Conservation (phyloP, 1,140 invertebrate species). For the Hylaeus anthracinus region DNA sequence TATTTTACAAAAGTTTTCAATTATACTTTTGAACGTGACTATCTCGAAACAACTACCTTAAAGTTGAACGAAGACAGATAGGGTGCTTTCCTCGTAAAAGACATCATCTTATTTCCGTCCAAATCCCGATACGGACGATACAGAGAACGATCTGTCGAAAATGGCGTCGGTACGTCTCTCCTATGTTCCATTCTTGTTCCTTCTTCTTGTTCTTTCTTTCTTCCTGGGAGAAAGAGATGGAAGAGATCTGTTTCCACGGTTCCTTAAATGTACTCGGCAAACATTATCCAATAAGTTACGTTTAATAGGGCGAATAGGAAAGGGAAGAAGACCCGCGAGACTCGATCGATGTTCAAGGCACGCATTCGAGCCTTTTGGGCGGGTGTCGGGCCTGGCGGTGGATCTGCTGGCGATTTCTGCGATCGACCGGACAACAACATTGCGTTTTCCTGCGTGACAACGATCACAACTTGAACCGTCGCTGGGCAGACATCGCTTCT, state of each 20-base stretch:
- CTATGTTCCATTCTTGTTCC: background rate
- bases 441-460: constrained; percentile 80
- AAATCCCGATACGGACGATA: background rate
- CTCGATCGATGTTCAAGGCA: constrained; percentile 93
- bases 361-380: constrained; percentile 86
- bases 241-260: background rate
- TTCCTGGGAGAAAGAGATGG: background rate
- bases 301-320: constrained; percentile 92
- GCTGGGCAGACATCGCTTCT: constrained; percentile 53
- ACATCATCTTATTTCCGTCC: background rate
- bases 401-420: constrained; percentile 75
- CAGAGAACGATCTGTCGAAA: background rate
- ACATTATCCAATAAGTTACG: constrained; percentile 93
- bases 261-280: constrained; percentile 89
- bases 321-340: constrained; percentile 93
- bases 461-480: constrained; percentile 70
- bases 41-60: too few relatives aligned
- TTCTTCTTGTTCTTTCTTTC: background rate
- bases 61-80: too few relatives aligned
- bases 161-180: background rate
- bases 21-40: too few relatives aligned
- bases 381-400: constrained; percentile 80
- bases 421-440: constrained; percentile 81
- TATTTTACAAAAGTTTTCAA: too few relatives aligned
- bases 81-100: background rate